A percentile compares a stretch with the other conserved stretches of the same genome.
These are phyloP conservation scores for Papilio protenor DNA, from an alignment of 2,888 invertebrate genomes.

Conservation along the genomic window DNA sequence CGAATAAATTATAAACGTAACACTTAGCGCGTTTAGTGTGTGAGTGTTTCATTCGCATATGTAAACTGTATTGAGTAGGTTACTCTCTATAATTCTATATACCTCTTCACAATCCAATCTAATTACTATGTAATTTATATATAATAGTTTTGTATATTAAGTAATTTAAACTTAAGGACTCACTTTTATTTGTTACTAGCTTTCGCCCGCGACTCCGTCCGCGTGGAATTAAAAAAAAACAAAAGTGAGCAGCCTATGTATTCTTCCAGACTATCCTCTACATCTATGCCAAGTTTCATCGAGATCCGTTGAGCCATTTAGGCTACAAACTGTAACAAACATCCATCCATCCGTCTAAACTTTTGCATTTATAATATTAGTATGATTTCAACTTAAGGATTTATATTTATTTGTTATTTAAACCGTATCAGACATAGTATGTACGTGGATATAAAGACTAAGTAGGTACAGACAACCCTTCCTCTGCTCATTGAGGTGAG, in stretches of 20 bases:
- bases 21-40: slow-evolving; percentile 35
- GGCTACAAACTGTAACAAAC: too few relatives aligned
- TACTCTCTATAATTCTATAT: not conserved
- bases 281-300: too few relatives aligned
- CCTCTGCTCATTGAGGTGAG: slow-evolving; percentile 60
- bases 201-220: too few relatives aligned
- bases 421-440: slow-evolving; percentile 1
- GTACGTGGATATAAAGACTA: slow-evolving; percentile 3
- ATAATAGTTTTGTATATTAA: not conserved
- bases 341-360: too few relatives aligned
- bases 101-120: not conserved
- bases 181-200: too few relatives aligned
- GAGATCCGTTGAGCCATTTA: too few relatives aligned
- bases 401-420: not conserved
- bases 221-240: too few relatives aligned
- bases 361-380: too few relatives aligned
- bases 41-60: slow-evolving; percentile 8
- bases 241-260: too few relatives aligned
- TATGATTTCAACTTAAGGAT: not conserved
- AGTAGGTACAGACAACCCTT: slow-evolving; percentile 59
- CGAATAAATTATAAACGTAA: slow-evolving; percentile 34
- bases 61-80: not conserved
- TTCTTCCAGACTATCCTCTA: too few relatives aligned
- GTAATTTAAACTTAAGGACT: not conserved
- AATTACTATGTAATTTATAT: not conserved